Evolutionary conservation across 2,797 vertebrate genomes (phyloP).

Genomic region (Melanotaenia trifasciata): DNA sequence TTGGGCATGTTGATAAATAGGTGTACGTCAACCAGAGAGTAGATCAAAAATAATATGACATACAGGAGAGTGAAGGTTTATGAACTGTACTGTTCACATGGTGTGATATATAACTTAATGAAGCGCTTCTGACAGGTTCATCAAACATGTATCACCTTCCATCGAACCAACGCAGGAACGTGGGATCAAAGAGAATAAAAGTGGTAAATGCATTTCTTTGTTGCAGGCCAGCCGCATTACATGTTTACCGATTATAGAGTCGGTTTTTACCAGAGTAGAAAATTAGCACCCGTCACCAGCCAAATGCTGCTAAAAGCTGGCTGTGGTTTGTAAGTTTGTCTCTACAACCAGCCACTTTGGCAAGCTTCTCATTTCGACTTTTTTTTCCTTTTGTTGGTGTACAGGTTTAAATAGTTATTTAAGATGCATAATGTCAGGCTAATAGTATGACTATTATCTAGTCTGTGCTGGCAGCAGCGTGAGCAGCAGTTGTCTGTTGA

Average conservation of each 20-base stretch:
- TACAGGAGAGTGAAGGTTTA: background rate
- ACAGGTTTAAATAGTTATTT: background rate
- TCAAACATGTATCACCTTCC: slow-evolving; percentile 52
- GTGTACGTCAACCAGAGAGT: slow-evolving; percentile 49
- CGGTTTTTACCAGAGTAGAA: slow-evolving; percentile 62
- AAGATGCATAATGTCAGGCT: slow-evolving; percentile 9
- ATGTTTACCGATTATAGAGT: slow-evolving; percentile 63
- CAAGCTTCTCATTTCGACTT: slow-evolving; percentile 44
- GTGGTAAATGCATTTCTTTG: slow-evolving; percentile 61
- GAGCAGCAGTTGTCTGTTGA: slow-evolving; percentile 61
- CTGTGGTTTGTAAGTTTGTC: slow-evolving; percentile 48
- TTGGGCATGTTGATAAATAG: slow-evolving; percentile 62
- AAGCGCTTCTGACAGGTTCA: slow-evolving; percentile 31
- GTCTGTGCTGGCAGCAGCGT: slow-evolving; percentile 48
- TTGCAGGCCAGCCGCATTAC: slow-evolving; percentile 47
- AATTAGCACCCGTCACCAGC: slow-evolving; percentile 58
- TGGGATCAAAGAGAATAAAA: slow-evolving; percentile 60
- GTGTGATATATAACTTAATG: slow-evolving; percentile 39
- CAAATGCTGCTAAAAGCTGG: slow-evolving; percentile 64
- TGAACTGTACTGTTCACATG: slow-evolving; percentile 8
- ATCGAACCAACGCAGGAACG: slow-evolving; percentile 37
- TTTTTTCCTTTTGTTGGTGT: background rate
- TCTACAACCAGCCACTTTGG: slow-evolving; percentile 53
- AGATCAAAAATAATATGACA: slow-evolving; percentile 59
- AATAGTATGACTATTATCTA: slow-evolving; percentile 23